Evolutionary conservation across 1,140 invertebrate species (phyloP).

Genomic region (Proales similis): DNA sequence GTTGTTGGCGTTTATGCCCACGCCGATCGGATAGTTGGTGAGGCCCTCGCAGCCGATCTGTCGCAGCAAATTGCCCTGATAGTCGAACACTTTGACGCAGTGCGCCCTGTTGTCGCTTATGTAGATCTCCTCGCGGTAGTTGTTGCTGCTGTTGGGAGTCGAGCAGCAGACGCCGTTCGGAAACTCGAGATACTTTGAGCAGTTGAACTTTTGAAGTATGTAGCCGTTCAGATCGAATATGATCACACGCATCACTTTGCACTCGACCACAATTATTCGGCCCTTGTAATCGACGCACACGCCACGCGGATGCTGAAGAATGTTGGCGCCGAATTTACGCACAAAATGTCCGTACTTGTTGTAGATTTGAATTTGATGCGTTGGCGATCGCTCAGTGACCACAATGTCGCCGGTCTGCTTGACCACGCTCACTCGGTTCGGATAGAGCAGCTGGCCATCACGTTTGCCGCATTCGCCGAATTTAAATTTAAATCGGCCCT

Average conservation of each 20-base stretch:
- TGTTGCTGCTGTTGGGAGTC: conserved; percentile 48
- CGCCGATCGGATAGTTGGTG: conserved; percentile 97
- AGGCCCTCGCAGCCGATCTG: conserved; percentile 97
- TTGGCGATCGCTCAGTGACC: conserved; percentile 93
- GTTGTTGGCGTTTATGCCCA: conserved; percentile 88
- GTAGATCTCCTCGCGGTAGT: conserved; percentile 98
- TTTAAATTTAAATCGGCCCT: conserved; percentile 94
- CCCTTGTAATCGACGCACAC: conserved; percentile 96
- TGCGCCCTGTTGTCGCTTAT: conserved; percentile 98
- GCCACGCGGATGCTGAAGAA: conserved; percentile 89
- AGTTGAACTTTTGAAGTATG: conserved; percentile 93
- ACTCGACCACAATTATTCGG: conserved; percentile 97
- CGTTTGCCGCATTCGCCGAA: conserved; percentile 89
- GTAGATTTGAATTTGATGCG: conserved; percentile 94
- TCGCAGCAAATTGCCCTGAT: conserved; percentile 88
- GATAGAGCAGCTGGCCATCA: conserved; percentile 92
- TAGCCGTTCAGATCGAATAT: conserved; percentile 96
- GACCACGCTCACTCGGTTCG: conserved; percentile 94
- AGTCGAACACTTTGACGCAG: conserved; percentile 98
- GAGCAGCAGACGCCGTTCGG: conserved; percentile 86
- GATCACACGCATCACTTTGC: conserved; percentile 97
- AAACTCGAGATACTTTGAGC: conserved; percentile 96
- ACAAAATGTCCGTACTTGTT: conserved; percentile 99
- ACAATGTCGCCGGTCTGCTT: conserved; percentile 95
- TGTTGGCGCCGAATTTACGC: conserved; percentile 95